Base-by-base conservation (phyloP, 1,140 invertebrate genomes). In the Araneus ventricosus region DNA sequence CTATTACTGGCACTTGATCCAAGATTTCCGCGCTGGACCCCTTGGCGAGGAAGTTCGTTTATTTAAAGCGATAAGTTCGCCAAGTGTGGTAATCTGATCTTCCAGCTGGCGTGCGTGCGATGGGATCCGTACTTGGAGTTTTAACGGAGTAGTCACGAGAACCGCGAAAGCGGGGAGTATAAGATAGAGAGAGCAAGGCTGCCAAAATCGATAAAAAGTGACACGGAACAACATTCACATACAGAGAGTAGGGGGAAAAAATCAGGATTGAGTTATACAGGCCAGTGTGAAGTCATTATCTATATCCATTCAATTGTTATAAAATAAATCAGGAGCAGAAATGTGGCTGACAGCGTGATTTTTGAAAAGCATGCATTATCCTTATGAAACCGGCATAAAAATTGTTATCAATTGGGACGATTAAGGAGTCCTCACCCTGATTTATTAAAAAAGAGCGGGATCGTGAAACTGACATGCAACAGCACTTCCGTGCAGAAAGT, bases 201-300 rank as follows among this genome's bases (percentile, higher is more conserved):
- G 70, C 70, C 70, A 37, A 75, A 75, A 75, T 75, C 70, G 70
- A 75, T 75, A 75, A 75, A 75, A 75, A 75, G 27, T 75, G 70
- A 75, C 70, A 75, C 30, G 70, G 70, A 75, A 75, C 63, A 75
- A 75, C 63, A 75, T 75, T 75, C 70, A 75, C 70, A 75, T 75
- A 75, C 70, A 75, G 70, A 37, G 20, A 75, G 20, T 30, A 5
- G 30, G 30, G 30, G 30, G 20, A 22, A 37, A 37, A 37, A 75
- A 30, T 0, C 30, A 67, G 24, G 34, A 20, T 37, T 20, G 30
- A 75, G 70, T 34, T 75, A 75, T 75, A 30, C 70, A 34, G 30
- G 5, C 34, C 17, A 20, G 30, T 75, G 70, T 37, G 70, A 75
- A 75, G 70, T 24, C 70, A 75, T 75, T 30, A 75, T 34, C 30